Base-by-base conservation (phyloP, 2,113 vertebrate genomes). In the Burhinus oedicnemus region DNA sequence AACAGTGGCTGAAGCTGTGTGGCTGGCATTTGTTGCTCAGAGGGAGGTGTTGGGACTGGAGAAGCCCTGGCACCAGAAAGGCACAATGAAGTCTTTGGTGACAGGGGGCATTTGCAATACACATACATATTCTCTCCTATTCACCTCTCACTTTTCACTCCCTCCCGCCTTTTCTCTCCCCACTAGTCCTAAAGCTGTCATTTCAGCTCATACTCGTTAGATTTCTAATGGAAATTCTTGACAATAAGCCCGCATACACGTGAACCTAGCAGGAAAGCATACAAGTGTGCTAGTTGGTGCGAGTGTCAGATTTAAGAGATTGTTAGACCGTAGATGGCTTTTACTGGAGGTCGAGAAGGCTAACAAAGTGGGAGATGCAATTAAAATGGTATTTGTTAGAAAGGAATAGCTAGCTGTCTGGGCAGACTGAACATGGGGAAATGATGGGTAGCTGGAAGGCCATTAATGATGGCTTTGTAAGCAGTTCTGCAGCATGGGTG, bases 321-420 rank as follows among this genome's bases (percentile, higher is more conserved):
- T 96, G 96, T 97, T 97, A 97, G 95, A 93, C 94, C 7, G 29
- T 84, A 94, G 93, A 51, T 88, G 90, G 94, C 94, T 98, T 98
- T 98, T 98, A 97, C 95, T 96, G 92, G 87, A 96, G 98, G 98
- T 98, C 83, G 83, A 95, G 95, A 96, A 97, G 97, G 97, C 97
- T 98, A 97, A 97, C 97, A 93, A 98, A 98, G 89, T 89, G 83
- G 93, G 96, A 96, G 44, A 90, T 91, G 92, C 96, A 96, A 97
- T 98, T 98, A 97, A 94, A 97, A 96, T 90, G 75, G 92, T 91
- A 91, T 97, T 97, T 96, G 92, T 95, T 96, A 97, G 98, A 96
- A 83, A 93, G 95, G 97, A 97, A 69, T 51, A 94, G 97, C 92
- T 92, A 64, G 81, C 97, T 96, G 94, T 83, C 95, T 93, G 66